Conservation (phyloP, 2,888 invertebrate species). For the Scaptomyza cyrtandrae region DNA sequence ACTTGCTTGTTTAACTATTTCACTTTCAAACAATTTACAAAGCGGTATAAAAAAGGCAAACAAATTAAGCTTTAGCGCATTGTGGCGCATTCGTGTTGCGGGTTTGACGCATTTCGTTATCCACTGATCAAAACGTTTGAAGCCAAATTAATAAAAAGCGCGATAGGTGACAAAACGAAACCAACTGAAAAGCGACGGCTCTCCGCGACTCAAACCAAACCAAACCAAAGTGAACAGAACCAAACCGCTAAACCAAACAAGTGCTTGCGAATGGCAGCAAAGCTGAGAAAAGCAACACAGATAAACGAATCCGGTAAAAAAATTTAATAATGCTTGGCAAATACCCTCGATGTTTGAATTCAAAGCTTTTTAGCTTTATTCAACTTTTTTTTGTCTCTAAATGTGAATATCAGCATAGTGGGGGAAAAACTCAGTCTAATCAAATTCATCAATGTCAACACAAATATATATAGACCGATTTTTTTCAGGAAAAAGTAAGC, state of each 20-base stretch:
- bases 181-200: constrained; percentile 43
- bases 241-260: constrained; percentile 65
- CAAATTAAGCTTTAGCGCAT: not conserved
- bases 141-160: constrained; percentile 46
- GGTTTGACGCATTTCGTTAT: constrained; percentile 35
- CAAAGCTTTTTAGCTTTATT: too few relatives aligned
- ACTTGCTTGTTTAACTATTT: too few relatives aligned
- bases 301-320: not conserved
- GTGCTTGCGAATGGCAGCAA: constrained; percentile 56
- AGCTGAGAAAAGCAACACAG: constrained; percentile 27
- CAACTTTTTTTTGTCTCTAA: too few relatives aligned
- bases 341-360: too few relatives aligned
- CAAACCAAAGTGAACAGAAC: constrained; percentile 25
- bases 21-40: too few relatives aligned
- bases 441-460: too few relatives aligned
- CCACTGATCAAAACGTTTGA: constrained; percentile 34
- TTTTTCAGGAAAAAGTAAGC: too few relatives aligned
- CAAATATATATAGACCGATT: too few relatives aligned
- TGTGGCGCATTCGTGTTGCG: not conserved
- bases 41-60: not conserved
- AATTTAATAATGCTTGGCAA: too few relatives aligned
- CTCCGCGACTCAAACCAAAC: constrained; percentile 16
- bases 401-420: too few relatives aligned
- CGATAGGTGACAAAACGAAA: constrained; percentile 24
- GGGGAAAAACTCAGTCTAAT: too few relatives aligned